These are phyloP conservation scores for Micrasema minimum DNA, from an alignment of 1,140 invertebrate genomes.

Conservation along the genomic window DNA sequence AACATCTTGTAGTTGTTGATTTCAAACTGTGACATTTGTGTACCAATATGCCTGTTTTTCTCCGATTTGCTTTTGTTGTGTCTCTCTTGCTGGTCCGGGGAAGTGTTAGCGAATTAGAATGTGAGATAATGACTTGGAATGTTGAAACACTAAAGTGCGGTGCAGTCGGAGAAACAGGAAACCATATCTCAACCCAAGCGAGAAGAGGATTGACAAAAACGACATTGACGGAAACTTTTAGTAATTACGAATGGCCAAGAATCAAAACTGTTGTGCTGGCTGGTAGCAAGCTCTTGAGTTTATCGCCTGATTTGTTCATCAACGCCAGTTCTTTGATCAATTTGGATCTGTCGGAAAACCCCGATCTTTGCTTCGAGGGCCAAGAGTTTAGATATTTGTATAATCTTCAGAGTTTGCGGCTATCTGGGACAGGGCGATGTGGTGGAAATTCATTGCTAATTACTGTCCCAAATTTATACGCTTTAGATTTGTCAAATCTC, in stretches of 20 bases:
- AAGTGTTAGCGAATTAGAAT: background rate
- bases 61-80: too few relatives aligned
- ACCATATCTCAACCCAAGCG: background rate
- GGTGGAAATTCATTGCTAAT: background rate
- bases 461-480: background rate
- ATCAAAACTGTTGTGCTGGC: background rate
- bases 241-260: background rate
- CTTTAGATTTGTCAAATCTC: background rate
- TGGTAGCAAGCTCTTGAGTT: background rate
- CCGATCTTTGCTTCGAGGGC: background rate
- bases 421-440: background rate
- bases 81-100: background rate
- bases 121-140: background rate
- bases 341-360: background rate
- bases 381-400: background rate
- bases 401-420: background rate
- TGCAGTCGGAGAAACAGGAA: background rate
- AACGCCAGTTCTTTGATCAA: slow-evolving; percentile 2
- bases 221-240: background rate
- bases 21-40: too few relatives aligned
- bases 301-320: slow-evolving; percentile 1
- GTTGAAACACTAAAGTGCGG: background rate
- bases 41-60: too few relatives aligned
- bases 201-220: background rate
- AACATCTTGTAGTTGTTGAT: too few relatives aligned